Evolutionary conservation across 2,113 vertebrate genomes (phyloP).

Genomic region (Thamnophis sirtalis): DNA sequence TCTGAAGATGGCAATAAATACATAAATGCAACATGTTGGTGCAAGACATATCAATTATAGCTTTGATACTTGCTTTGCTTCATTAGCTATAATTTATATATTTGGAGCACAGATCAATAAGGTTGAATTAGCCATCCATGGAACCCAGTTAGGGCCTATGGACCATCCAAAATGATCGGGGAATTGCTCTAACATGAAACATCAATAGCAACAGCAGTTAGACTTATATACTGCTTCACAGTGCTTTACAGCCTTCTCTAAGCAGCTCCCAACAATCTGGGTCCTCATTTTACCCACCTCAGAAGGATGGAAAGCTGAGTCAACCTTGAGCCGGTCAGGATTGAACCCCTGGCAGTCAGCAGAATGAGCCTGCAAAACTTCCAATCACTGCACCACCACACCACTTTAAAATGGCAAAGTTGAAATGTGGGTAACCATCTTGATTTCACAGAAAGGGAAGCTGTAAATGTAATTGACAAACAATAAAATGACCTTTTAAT

Average conservation of each 20-base stretch:
- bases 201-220: no score
- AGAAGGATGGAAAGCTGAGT: no score
- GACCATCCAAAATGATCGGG: background rate
- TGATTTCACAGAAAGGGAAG: background rate
- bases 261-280: no score
- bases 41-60: background rate
- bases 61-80: background rate
- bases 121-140: background rate
- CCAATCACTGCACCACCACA: no score
- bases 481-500: background rate
- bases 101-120: background rate
- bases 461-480: background rate
- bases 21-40: background rate
- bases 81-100: background rate
- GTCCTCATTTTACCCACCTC: no score
- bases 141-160: background rate
- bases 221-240: no score
- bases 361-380: no score
- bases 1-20: background rate
- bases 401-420: no score
- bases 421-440: background rate
- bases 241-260: no score
- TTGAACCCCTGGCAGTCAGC: no score
- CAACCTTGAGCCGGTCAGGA: no score
- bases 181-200: background rate